Conservation (phyloP, 1,140 invertebrate species). For the Drosophila lacertosa region DNA sequence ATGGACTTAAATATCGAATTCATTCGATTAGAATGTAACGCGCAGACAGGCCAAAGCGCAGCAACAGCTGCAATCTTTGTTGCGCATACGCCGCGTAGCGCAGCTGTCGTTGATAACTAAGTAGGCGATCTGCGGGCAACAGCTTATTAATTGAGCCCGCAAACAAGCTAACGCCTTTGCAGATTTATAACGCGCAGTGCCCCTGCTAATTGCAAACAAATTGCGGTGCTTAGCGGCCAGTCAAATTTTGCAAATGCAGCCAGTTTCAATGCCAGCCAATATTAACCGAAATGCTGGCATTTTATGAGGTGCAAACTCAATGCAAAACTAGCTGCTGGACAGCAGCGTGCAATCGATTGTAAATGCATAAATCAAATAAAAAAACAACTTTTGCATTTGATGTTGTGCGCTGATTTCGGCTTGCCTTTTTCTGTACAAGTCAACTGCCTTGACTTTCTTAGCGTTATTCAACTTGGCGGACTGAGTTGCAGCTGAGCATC, state of each 20-base stretch:
- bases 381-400: slow-evolving; percentile 64
- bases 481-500: slow-evolving; percentile 24
- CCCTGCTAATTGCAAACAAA: slow-evolving; percentile 67
- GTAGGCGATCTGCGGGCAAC: slow-evolving; percentile 49
- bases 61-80: slow-evolving; percentile 43
- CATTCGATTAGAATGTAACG: slow-evolving; percentile 61
- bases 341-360: slow-evolving; percentile 47
- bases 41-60: slow-evolving; percentile 16
- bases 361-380: slow-evolving; percentile 59
- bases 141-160: slow-evolving; percentile 62
- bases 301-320: slow-evolving; percentile 45
- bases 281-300: slow-evolving; percentile 45
- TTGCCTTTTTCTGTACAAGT: slow-evolving; percentile 42
- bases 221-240: slow-evolving; percentile 44
- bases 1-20: slow-evolving; percentile 47
- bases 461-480: neutral
- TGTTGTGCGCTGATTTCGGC: slow-evolving; percentile 20
- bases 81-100: slow-evolving; percentile 14
- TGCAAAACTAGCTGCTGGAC: slow-evolving; percentile 53
- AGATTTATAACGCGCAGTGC: slow-evolving; percentile 54
- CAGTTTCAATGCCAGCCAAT: slow-evolving; percentile 60
- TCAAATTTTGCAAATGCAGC: slow-evolving; percentile 26
- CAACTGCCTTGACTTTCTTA: slow-evolving; percentile 71
- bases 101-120: slow-evolving; percentile 47
- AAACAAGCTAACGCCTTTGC: slow-evolving; percentile 48